phyloP scores from a whole-genome alignment of 2,797 vertebrate species.

The Diplodus sargus region DNA sequence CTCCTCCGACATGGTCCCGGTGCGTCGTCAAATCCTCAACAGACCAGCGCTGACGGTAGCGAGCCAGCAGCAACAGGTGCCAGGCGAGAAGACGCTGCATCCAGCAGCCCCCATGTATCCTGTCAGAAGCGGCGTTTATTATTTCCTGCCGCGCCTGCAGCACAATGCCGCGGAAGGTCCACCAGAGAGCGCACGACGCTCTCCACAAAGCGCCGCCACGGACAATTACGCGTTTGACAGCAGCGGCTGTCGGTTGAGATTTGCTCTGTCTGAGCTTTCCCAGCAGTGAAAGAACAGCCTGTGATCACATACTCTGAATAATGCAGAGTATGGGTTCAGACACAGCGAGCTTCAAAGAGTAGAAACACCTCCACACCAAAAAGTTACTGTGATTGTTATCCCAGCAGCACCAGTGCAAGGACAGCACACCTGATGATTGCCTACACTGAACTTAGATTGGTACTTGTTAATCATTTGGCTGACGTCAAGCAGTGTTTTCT shows the following conservation, averaged over 20 bases:
- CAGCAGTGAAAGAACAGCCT: background rate
- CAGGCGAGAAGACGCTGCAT: slow-evolving; percentile 20
- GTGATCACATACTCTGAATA: too few species aligned
- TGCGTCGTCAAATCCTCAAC: slow-evolving; percentile 43
- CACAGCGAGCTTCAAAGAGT: background rate
- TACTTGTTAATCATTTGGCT: background rate
- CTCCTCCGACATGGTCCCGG: slow-evolving; percentile 69
- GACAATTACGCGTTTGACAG: slow-evolving; percentile 26
- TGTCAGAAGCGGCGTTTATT: slow-evolving; percentile 15
- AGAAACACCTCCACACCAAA: background rate
- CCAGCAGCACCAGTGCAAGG: background rate
- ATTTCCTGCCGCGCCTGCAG: background rate
- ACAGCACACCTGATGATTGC: background rate
- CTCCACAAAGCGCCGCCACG: slow-evolving; percentile 7
- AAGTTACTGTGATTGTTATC: background rate
- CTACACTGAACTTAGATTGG: background rate
- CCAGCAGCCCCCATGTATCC: slow-evolving; percentile 32
- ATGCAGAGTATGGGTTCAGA: background rate
- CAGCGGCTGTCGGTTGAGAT: background rate
- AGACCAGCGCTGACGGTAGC: slow-evolving; percentile 1
- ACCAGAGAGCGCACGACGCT: slow-evolving; percentile 68
- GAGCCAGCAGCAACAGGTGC: slow-evolving; percentile 71
- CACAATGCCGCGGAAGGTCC: slow-evolving; percentile 47
- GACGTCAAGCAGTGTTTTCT: background rate
- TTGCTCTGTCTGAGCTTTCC: background rate